A percentile compares a stretch with the other conserved stretches of the same genome.
phyloP scores from a whole-genome alignment of 1,140 invertebrate genomes.

The Charaxes varanes region DNA sequence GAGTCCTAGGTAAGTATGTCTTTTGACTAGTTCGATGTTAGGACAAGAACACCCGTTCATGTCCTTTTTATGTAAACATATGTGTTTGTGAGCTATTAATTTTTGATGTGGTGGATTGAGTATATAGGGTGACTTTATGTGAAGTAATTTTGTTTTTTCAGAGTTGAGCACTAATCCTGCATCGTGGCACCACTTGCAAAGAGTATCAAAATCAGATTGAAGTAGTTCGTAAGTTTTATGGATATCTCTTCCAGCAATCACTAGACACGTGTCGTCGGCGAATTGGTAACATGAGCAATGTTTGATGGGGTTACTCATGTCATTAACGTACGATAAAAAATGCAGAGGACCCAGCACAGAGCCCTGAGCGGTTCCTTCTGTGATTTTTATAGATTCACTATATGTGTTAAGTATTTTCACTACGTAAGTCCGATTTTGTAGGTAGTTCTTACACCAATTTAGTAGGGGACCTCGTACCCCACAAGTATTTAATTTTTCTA shows the following conservation, averaged over 20 bases:
- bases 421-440: slow-evolving; percentile 11
- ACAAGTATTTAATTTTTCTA: slow-evolving; percentile 17
- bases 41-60: no score
- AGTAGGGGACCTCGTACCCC: slow-evolving; percentile 24
- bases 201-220: not conserved
- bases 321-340: no score
- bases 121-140: not conserved
- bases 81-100: not conserved
- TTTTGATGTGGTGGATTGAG: not conserved
- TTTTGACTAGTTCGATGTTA: no score
- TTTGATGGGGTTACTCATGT: no score
- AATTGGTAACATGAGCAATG: no score
- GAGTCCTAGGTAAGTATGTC: no score
- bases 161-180: not conserved
- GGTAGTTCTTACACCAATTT: slow-evolving; percentile 20
- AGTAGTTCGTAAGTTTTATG: no score
- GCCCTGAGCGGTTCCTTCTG: no score
- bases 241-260: no score
- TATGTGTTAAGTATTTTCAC: slow-evolving; percentile 14
- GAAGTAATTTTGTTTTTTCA: not conserved
- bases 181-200: not conserved
- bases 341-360: no score
- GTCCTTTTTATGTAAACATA: not conserved
- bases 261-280: no score
- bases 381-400: no score